These are phyloP conservation scores for Rhabdophis nuchalis DNA, from an alignment of 2,797 vertebrate species.

Conservation along the genomic window DNA sequence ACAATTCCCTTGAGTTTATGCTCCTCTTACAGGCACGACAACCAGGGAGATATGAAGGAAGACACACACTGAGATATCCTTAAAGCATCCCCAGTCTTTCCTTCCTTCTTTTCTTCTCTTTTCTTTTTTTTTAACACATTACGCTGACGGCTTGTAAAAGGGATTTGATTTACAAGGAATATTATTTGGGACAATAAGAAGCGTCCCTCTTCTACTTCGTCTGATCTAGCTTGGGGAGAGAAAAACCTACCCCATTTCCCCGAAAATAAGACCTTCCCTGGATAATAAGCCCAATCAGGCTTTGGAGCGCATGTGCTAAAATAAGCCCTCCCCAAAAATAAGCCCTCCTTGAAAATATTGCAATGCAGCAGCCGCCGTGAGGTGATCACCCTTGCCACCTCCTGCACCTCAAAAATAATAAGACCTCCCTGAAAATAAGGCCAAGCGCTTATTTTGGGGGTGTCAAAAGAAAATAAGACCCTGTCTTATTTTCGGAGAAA, in stretches of 20 bases:
- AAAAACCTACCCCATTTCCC: neutral
- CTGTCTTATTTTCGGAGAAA: too few relatives aligned
- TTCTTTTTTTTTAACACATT: slow-evolving; percentile 44
- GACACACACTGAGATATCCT: neutral
- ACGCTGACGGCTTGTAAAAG: slow-evolving; percentile 55
- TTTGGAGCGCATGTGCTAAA: too few relatives aligned
- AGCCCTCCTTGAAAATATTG: too few relatives aligned
- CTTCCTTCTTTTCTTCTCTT: neutral
- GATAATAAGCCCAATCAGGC: too few relatives aligned
- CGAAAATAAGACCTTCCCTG: too few relatives aligned
- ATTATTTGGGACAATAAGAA: slow-evolving; percentile 13
- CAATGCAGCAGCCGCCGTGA: too few relatives aligned
- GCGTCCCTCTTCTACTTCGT: fast-evolving
- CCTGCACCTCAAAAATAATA: too few relatives aligned
- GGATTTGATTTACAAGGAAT: slow-evolving; percentile 61
- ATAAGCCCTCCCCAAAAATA: too few relatives aligned
- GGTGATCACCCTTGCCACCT: too few relatives aligned
- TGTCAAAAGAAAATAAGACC: too few relatives aligned
- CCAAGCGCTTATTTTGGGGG: too few relatives aligned
- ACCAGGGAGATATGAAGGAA: slow-evolving; percentile 47
- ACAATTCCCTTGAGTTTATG: slow-evolving; percentile 78
- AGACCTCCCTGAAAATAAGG: too few relatives aligned
- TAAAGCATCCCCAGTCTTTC: slow-evolving; percentile 24
- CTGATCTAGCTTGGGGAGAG: fast-evolving
- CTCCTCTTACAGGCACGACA: slow-evolving; percentile 61